These are phyloP conservation scores for Acanthoscelides obtectus DNA, from an alignment of 2,888 invertebrate genomes.

Conservation along the genomic window DNA sequence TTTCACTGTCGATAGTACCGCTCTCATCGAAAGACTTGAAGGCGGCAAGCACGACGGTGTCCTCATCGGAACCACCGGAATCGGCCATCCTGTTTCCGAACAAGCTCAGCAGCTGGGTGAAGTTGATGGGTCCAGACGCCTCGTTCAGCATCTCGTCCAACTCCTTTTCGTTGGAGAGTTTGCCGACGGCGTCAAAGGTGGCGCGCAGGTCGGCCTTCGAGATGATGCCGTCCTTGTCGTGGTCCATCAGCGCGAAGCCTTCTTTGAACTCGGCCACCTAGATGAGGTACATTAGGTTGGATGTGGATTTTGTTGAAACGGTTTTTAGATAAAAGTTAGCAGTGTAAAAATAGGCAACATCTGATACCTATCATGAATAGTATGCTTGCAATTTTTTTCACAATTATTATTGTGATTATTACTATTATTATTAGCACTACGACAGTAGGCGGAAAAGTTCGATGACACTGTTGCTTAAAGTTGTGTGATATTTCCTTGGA, in stretches of 20 bases:
- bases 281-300: neutral
- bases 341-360: neutral
- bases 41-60: constrained; percentile 85
- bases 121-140: constrained; percentile 88
- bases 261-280: constrained; percentile 86
- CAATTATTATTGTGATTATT: too few species aligned
- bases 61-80: constrained; percentile 82
- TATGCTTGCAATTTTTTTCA: too few species aligned
- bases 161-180: constrained; percentile 85
- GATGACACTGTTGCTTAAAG: too few species aligned
- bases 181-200: constrained; percentile 89
- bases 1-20: constrained; percentile 85
- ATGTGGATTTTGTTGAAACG: too few species aligned
- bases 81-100: constrained; percentile 91
- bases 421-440: too few species aligned
- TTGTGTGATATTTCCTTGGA: too few species aligned
- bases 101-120: constrained; percentile 88
- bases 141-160: constrained; percentile 84
- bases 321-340: neutral
- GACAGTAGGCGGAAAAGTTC: too few species aligned
- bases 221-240: constrained; percentile 75
- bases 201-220: constrained; percentile 86
- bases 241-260: constrained; percentile 95
- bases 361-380: too few species aligned
- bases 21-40: constrained; percentile 89